Conservation (phyloP, 64 coral and sea anemone genomes). For the Platygyra sinensis region DNA sequence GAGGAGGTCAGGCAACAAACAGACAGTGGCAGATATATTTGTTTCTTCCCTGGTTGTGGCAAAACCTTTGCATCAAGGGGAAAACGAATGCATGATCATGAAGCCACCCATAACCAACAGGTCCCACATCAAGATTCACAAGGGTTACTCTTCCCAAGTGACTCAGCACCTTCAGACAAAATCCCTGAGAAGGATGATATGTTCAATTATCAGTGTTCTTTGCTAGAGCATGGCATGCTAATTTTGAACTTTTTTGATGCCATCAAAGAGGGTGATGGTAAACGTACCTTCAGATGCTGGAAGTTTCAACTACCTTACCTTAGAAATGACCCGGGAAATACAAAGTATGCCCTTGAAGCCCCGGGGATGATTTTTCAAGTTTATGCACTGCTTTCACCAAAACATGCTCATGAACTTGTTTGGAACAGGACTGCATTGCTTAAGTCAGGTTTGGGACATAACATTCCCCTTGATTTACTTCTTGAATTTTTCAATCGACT, state of each 20-base stretch:
- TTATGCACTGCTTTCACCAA: slow-evolving; percentile 63
- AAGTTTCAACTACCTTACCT: slow-evolving; percentile 68
- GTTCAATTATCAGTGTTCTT: slow-evolving; percentile 76
- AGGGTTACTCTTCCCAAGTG: slow-evolving; percentile 31
- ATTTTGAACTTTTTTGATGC: slow-evolving; percentile 82
- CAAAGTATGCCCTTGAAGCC: slow-evolving; percentile 68
- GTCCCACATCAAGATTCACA: slow-evolving; percentile 5
- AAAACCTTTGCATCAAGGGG: slow-evolving; percentile 78
- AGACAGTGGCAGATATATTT: slow-evolving; percentile 58
- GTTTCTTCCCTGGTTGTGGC: slow-evolving; percentile 65
- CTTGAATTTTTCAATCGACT: slow-evolving; percentile 68
- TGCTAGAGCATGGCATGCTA: slow-evolving; percentile 79
- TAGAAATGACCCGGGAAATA: slow-evolving; percentile 47
- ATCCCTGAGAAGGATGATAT: slow-evolving; percentile 69
- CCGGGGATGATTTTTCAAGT: slow-evolving; percentile 64
- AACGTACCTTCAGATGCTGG: slow-evolving; percentile 66
- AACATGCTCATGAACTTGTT: slow-evolving; percentile 61
- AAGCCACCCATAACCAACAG: slow-evolving; percentile 55
- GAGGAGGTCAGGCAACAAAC: slow-evolving; percentile 28
- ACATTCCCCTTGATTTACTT: slow-evolving; percentile 82
- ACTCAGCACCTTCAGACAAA: slow-evolving; percentile 28
- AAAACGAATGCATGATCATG: slow-evolving; percentile 58
- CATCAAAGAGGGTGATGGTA: slow-evolving; percentile 77
- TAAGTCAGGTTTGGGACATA: slow-evolving; percentile 57
- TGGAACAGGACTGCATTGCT: slow-evolving; percentile 70